Base-by-base conservation (phyloP, 2,797 vertebrate genomes). In the Paguma larvata region DNA sequence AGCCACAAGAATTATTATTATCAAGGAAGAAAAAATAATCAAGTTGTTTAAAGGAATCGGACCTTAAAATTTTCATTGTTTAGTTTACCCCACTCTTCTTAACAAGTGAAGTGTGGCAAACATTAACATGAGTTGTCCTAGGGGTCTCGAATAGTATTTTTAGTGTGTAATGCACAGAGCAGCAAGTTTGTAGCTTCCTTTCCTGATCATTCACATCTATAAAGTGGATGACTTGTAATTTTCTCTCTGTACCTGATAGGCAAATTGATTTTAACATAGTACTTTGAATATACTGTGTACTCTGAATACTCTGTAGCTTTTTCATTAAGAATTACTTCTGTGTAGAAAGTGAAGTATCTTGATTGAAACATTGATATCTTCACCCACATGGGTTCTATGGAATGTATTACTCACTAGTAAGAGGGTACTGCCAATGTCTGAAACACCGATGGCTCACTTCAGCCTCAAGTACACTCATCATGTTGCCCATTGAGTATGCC, bases 51-150 rank as follows among this genome's bases (percentile, higher is more conserved):
- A 51, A 94, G n/a, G 21, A 59, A 12, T 85, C 80, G 11, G 11
- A 87, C 12, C 65, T 59, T 59, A 91, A 86, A 32, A 53, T 73
- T 59, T 78, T 94, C 25, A 94, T 67, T 97, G 70, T 63, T 93
- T 19, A 67, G n/a, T 56, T 59, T 5, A 65, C 0, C 4, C 14
- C 10, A 34, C 53, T 89, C 32, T 9, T 78, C 46, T 86, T 72
- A 86, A 87, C 21, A 41, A 95, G 32, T 21, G 7, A 93, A 92
- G 15, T 75, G 18, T 82, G 78, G 2, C 12, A 94, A 59, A 89
- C 44, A 5, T n/a, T 80, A 70, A 38, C 41, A 77, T 46, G 25
- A 82, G 46, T 16, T 72, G 1, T 87, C 32, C 48, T 15, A 32
- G 16, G 41, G 4, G 27, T 73, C 67, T 70, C 77, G 11, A 83